Evolutionary conservation across 2,113 vertebrate genomes (phyloP), one percentile per base, ranked within the genome.

Genomic region (Bubalus kerabau): DNA sequence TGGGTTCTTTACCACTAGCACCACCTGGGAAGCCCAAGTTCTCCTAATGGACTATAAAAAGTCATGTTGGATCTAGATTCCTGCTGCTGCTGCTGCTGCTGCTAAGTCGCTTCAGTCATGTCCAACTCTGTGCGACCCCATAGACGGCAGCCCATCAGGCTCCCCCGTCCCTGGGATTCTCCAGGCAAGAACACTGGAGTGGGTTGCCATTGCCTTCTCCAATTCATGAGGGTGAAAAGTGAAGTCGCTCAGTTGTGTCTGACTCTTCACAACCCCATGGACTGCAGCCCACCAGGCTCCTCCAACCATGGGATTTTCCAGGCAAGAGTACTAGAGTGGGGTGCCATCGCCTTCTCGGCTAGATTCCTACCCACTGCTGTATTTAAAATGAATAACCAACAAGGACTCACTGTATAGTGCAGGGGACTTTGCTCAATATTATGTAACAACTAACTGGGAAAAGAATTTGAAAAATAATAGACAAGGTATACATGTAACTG

Each of bases 241-340:
- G 13, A 62, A 62, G 59, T 15, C 6, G 28, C 13, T 30, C 59
- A 62, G 59, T 62, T 2, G 13, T 62, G 59, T 62, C 28, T 13
- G 6, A 62, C 59, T 60, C 59, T 30, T 60, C 2, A 0, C 1
- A 26, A 60, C 5, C 26, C 59, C 26, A 0, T 60, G 59, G 26
- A 60, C 28, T 62, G 60, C 28, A 30, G 28, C 28, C 60, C 28
- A 62, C 28, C 60, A 0, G 13, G 60, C 28, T 62, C 60, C 60
- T 30, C 60, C 60, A 15, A 15, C 60, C 60, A 15, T 15, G 28
- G 60, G 60, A 62, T 62, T 62, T 15, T 62, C 60, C 60, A 62
- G 28, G 60, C 60, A 30, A 30, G 28, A 62, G 1, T 30, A 30
- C 13, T 30, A 13, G 60, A 62, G 60, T 15, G 13, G 59, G 28